Evolutionary conservation across 2,113 vertebrate genomes (phyloP).

Genomic region (Gallinago paraguaiae): DNA sequence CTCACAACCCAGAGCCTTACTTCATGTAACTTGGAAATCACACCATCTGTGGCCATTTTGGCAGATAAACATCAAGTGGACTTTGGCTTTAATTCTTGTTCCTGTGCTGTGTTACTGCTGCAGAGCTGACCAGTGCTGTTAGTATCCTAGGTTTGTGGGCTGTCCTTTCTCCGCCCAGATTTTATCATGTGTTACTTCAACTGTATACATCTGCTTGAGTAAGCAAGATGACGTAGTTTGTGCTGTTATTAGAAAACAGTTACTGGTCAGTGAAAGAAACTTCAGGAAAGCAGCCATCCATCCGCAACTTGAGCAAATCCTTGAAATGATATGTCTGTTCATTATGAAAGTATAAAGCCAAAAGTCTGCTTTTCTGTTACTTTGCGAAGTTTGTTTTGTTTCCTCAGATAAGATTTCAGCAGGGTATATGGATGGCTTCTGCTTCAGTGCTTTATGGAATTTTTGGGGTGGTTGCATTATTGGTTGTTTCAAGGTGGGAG

Average conservation of each 20-base stretch:
- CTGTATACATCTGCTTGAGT: not conserved
- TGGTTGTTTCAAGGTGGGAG: not conserved
- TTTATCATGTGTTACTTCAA: rapidly evolving
- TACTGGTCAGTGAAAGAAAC: not conserved
- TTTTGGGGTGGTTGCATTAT: not conserved
- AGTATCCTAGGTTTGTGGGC: rapidly evolving
- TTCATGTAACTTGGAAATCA: rapidly evolving
- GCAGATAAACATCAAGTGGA: not conserved
- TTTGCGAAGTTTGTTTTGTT: not conserved
- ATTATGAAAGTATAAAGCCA: not conserved
- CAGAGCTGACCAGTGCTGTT: not conserved
- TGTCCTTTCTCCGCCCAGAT: not conserved
- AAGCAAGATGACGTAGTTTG: not conserved
- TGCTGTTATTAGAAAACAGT: not conserved
- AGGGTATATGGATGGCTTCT: not conserved
- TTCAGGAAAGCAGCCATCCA: not conserved
- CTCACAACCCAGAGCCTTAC: not conserved
- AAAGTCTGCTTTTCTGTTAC: rapidly evolving
- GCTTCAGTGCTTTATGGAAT: not conserved
- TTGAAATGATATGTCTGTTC: not conserved
- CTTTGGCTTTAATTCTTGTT: not conserved
- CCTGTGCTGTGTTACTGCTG: not conserved
- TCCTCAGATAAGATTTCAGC: not conserved
- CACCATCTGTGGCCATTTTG: rapidly evolving
- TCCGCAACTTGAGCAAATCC: not conserved